Evolutionary conservation across 2,113 vertebrate genomes (phyloP).

Genomic region (Lepisosteus osseus): DNA sequence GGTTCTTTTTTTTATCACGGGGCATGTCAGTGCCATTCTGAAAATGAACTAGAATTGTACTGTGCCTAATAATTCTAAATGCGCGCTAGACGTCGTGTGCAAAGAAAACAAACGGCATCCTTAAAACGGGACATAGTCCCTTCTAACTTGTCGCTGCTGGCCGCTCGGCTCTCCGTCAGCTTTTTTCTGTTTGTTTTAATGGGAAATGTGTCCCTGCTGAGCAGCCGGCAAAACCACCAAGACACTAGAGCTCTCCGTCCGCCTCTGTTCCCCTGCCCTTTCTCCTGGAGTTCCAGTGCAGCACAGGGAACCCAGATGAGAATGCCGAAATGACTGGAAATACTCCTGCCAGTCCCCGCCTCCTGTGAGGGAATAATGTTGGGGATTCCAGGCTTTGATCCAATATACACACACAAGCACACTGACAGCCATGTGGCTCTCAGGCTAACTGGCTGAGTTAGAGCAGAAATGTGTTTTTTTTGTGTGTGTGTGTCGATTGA

Average conservation of each 20-base stretch:
- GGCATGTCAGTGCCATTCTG: too few species aligned
- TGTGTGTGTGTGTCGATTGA: background rate
- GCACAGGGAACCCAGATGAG: slow-evolving; percentile 37
- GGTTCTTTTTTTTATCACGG: too few species aligned
- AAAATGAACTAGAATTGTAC: too few species aligned
- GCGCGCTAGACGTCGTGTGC: too few species aligned
- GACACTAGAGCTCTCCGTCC: background rate
- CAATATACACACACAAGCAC: slow-evolving; percentile 45
- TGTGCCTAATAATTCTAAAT: too few species aligned
- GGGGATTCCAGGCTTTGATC: slow-evolving; percentile 45
- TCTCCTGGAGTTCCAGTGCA: slow-evolving; percentile 39
- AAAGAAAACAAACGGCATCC: background rate
- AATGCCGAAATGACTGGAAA: slow-evolving; percentile 48
- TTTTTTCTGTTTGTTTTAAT: background rate
- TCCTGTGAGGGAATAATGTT: slow-evolving; percentile 37
- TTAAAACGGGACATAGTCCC: background rate
- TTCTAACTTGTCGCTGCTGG: too few species aligned
- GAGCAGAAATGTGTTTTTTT: slow-evolving; percentile 22
- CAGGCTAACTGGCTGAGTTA: slow-evolving; percentile 11
- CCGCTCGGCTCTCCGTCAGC: background rate
- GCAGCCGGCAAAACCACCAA: too few species aligned
- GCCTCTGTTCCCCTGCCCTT: slow-evolving; percentile 18
- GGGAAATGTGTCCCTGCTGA: background rate
- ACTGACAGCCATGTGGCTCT: slow-evolving; percentile 47
- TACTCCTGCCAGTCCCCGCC: slow-evolving; percentile 59